Base-by-base conservation (phyloP, 1,140 invertebrate species). In the Dryas iulia region DNA sequence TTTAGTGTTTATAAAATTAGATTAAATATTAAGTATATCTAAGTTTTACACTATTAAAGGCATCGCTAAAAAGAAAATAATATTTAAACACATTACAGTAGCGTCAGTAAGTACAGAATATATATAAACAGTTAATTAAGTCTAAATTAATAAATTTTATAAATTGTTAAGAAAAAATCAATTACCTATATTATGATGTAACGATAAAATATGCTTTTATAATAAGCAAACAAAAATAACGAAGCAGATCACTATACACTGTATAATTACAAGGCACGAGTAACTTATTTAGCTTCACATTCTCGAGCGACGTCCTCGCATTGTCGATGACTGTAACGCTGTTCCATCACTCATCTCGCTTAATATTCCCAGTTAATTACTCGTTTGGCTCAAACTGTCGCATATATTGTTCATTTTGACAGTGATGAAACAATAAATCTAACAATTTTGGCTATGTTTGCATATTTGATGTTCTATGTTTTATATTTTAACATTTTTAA, bases 301-400 rank as follows among this genome's bases (percentile, higher is more conserved):
- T 47, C 39, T 47, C 39, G 14, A 47, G n/a, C 33, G 33, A 47
- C 39, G 18, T 47, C 14, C 18, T 47, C n/a, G 14, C 3, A 47
- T 47, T 47, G 35, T 47, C n/a, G 8, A 47, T 47, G 35, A 18
- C 7, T 8, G n/a, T 47, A 10, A 47, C 39, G 10, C 14, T 47
- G 39, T 8, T 52, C 26, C n/a, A 53, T 61, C 59, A 61, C 33
- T 61, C 59, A 30, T 12, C 31, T 59, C 11, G 24, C 6, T 60
- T 61, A 52, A 61, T 61, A 61, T 28, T 21, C 25, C 11, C 14
- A 12, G 59, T 61, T 61, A 61, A 61, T 61, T 61, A 52, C 24
- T 26, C n/a, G 6, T 47, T 47, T 30, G 14, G 24, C 24, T 52
- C 21, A 7, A 18, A 24, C 39, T 52, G 59, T 53, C 39, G 24